A percentile compares a stretch with the other conserved stretches of the same genome.
Evolutionary conservation across 2,797 vertebrate species (phyloP).

Genomic region (Bovichtus variegatus): DNA sequence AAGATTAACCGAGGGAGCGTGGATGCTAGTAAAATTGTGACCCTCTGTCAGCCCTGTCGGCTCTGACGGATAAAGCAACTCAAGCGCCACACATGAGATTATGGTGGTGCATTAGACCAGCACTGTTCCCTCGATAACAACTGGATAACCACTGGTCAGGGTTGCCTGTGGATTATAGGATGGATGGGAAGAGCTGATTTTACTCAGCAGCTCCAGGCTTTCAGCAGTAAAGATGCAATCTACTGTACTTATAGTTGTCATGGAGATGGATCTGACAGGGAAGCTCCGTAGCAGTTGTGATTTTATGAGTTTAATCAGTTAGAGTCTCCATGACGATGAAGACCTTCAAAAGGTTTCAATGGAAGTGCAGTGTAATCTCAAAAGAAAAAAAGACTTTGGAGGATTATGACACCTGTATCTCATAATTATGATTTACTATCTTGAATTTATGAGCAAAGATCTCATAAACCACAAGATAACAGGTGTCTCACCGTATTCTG

Average conservation of each 20-base stretch:
- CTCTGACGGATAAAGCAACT: not conserved
- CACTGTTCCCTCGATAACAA: not conserved
- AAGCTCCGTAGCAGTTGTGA: not conserved
- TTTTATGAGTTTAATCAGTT: not conserved
- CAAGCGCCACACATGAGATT: not conserved
- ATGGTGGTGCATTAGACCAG: not conserved
- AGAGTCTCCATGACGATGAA: not conserved
- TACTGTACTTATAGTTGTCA: not conserved
- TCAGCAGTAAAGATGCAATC: no score
- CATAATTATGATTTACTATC: not conserved
- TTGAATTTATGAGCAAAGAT: not conserved
- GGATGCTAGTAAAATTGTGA: not conserved
- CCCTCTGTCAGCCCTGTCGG: slow-evolving; percentile 3
- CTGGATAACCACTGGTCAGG: not conserved
- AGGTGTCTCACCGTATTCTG: not conserved
- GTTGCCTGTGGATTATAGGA: not conserved
- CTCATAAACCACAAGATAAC: not conserved
- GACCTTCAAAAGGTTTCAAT: not conserved
- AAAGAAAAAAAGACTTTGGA: not conserved
- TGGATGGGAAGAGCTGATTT: not conserved
- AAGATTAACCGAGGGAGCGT: not conserved
- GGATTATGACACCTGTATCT: not conserved
- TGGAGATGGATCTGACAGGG: not conserved
- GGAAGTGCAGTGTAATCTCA: no score
- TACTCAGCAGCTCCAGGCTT: not conserved